Percentiles rank a stretch among this genome's conserved stretches.
phyloP scores from a whole-genome alignment of 2,113 vertebrate species.

The Alosa alosa region DNA sequence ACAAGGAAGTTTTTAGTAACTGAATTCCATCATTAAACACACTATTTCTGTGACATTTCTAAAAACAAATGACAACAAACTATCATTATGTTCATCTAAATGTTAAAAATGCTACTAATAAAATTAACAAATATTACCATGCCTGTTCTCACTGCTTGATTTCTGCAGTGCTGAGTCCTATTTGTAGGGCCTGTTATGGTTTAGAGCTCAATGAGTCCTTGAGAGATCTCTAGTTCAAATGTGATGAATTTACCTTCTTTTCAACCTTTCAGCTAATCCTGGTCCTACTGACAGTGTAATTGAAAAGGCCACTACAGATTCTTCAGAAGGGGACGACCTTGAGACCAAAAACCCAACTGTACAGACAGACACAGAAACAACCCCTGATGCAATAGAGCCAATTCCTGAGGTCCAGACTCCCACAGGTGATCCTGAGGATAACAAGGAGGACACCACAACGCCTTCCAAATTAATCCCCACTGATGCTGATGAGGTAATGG shows the following conservation, averaged over 20 bases:
- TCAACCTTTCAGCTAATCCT: conserved; percentile 17
- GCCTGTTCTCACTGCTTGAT: too few species aligned
- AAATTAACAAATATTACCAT: too few species aligned
- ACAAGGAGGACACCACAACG: background rate
- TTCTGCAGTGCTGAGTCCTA: too few species aligned
- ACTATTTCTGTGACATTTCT: too few species aligned
- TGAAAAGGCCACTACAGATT: conserved; percentile 30
- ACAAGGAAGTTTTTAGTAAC: too few species aligned
- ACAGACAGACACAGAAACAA: background rate
- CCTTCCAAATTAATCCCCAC: background rate
- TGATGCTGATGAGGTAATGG: background rate
- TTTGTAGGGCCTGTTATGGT: too few species aligned
- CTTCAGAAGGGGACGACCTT: conserved; percentile 17
- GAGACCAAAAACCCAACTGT: conserved; percentile 3
- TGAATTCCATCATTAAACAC: too few species aligned
- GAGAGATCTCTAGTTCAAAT: background rate
- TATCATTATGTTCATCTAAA: too few species aligned
- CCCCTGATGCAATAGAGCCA: background rate
- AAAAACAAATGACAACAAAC: too few species aligned
- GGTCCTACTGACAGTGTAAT: conserved; percentile 28
- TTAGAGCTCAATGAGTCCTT: too few species aligned
- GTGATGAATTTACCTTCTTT: conserved; percentile 8
- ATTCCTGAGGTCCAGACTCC: background rate
- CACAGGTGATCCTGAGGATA: conserved; percentile 1
- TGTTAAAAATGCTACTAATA: too few species aligned